Conservation (phyloP, 2,888 invertebrate genomes). For the Folsomia candida region DNA sequence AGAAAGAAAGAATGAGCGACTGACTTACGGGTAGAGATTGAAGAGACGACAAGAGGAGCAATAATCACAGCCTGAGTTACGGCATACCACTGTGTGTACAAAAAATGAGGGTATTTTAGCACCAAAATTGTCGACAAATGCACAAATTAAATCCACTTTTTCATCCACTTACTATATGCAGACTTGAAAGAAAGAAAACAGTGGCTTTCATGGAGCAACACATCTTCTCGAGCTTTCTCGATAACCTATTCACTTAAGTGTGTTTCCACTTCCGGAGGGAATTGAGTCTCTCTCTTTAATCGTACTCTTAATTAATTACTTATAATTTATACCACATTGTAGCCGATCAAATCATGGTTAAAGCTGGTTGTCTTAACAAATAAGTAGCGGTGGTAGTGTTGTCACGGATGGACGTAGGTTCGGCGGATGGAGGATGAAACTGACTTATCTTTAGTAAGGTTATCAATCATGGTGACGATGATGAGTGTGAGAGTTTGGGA, state of each 20-base stretch:
- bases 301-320: not conserved
- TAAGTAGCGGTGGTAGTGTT: not conserved
- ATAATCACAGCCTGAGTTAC: not conserved
- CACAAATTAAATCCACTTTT: not conserved
- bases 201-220: constrained; percentile 1
- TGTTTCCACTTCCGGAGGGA: not conserved
- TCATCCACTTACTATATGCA: not conserved
- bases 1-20: too few relatives aligned
- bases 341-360: not conserved
- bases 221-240: too few relatives aligned
- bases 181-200: not conserved
- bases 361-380: not conserved
- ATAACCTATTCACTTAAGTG: too few relatives aligned
- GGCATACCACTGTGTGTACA: constrained; percentile 1
- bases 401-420: not conserved
- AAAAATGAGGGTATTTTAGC: too few relatives aligned
- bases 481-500: not conserved
- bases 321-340: too few relatives aligned
- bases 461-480: not conserved
- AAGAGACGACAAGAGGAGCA: not conserved
- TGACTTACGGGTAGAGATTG: not conserved
- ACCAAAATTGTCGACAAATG: not conserved
- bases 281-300: not conserved
- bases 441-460: not conserved
- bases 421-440: not conserved